Evolutionary conservation across 2,888 invertebrate species (phyloP).

Genomic region (Apodemia hepburni): DNA sequence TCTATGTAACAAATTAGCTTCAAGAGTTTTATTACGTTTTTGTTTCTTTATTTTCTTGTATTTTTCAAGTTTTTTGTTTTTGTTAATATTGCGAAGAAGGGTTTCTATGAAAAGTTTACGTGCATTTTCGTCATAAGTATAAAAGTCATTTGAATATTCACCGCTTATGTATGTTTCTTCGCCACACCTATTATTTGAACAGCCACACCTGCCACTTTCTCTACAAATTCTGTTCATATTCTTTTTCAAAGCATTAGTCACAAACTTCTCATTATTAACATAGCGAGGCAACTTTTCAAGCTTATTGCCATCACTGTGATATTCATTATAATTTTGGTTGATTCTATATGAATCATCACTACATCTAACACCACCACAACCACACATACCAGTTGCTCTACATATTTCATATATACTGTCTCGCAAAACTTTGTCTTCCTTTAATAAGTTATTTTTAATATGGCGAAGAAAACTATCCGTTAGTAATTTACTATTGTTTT

Average conservation of each 20-base stretch:
- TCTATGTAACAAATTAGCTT: not conserved
- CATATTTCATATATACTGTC: not conserved
- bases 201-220: conserved; percentile 32
- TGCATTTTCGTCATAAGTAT: not conserved
- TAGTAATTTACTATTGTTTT: not conserved
- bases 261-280: conserved; percentile 17
- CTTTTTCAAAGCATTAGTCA: conserved; percentile 10
- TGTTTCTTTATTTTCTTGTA: not conserved
- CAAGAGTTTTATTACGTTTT: not conserved
- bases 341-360: not conserved
- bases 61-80: not conserved
- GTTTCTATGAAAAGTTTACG: not conserved
- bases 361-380: not conserved
- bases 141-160: not conserved
- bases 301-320: conserved; percentile 17
- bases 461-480: not conserved
- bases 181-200: conserved; percentile 27
- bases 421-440: not conserved
- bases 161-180: not conserved
- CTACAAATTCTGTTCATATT: conserved; percentile 27
- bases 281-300: conserved; percentile 27
- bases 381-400: conserved; percentile 1
- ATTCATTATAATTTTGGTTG: not conserved
- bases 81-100: not conserved
- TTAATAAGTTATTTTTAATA: not conserved